These are phyloP conservation scores for Catagonus wagneri DNA, from an alignment of 2,113 vertebrate species.

Conservation along the genomic window DNA sequence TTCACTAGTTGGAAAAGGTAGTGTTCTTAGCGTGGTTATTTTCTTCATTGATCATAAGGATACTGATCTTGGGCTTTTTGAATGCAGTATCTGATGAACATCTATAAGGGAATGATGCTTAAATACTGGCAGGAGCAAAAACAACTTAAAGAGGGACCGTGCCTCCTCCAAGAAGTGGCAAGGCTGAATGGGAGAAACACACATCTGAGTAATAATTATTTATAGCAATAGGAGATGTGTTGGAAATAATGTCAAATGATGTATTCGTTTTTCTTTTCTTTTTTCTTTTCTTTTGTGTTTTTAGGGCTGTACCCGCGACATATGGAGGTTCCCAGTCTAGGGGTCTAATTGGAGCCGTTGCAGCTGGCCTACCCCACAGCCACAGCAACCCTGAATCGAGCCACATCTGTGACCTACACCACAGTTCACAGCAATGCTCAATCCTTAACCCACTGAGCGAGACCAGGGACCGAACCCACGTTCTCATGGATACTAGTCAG, in stretches of 20 bases:
- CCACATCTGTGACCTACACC: no score
- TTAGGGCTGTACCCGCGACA: no score
- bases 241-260: background rate
- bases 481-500: no score
- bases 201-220: background rate
- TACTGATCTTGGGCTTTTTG: background rate
- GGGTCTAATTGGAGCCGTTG: no score
- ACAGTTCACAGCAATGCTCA: no score
- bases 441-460: no score
- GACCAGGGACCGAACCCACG: no score
- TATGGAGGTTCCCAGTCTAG: no score
- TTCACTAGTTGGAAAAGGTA: background rate
- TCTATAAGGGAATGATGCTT: background rate
- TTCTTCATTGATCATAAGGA: background rate
- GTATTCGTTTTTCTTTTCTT: background rate
- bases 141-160: background rate
- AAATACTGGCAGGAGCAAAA: conserved; percentile 2
- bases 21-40: background rate
- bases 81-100: background rate
- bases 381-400: no score
- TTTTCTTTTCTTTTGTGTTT: no score
- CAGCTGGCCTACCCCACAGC: no score
- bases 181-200: background rate
- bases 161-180: background rate
- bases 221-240: background rate